Conservation (phyloP, 2,888 invertebrate genomes). For the Brachynemurus nebulosus region DNA sequence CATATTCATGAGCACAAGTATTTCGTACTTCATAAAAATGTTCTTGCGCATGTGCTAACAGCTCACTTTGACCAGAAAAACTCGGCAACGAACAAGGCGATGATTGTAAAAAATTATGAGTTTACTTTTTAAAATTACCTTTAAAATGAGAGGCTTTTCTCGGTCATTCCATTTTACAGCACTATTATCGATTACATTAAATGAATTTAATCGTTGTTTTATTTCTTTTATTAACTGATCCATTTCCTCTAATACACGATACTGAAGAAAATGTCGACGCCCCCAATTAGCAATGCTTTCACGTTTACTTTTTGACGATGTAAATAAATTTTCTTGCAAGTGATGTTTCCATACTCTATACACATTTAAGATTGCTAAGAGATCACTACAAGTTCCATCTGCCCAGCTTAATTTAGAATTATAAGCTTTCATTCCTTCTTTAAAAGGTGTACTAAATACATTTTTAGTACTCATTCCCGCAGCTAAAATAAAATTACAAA, state of each 20-base stretch:
- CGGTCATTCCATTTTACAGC: conserved; percentile 31
- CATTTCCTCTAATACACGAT: conserved; percentile 59
- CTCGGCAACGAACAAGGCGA: too few relatives aligned
- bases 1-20: too few relatives aligned
- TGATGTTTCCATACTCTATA: conserved; percentile 60
- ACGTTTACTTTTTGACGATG: conserved; percentile 32
- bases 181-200: conserved; percentile 44
- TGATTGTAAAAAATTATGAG: too few relatives aligned
- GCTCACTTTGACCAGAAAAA: too few relatives aligned
- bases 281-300: conserved; percentile 43
- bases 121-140: too few relatives aligned
- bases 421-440: conserved; percentile 52
- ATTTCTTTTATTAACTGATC: conserved; percentile 58
- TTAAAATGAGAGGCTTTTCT: conserved; percentile 48
- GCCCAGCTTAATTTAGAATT: conserved; percentile 70
- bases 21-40: too few relatives aligned
- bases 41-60: too few relatives aligned
- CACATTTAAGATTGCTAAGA: conserved; percentile 65
- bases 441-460: conserved; percentile 62
- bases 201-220: conserved; percentile 39
- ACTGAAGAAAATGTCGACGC: conserved; percentile 49
- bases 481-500: conserved; percentile 34
- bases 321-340: conserved; percentile 10
- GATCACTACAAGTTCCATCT: conserved; percentile 70
- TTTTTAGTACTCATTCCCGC: conserved; percentile 71